Percentiles rank a stretch among this genome's conserved stretches.
phyloP scores from a whole-genome alignment of 2,113 vertebrate genomes.

The Pygoscelis adeliae region DNA sequence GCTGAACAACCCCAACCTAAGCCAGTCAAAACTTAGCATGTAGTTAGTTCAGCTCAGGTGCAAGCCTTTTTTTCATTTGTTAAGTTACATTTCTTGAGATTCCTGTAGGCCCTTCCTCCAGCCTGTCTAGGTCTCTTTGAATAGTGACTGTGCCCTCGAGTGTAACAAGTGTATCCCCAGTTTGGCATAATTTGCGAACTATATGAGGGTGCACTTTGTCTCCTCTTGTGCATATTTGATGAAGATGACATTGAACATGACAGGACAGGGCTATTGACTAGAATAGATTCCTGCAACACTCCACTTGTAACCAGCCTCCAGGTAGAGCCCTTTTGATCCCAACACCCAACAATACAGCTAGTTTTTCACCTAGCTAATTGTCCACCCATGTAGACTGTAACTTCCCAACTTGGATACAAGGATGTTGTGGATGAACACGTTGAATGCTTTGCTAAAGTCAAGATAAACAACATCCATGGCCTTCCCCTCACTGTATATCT shows the following conservation, averaged over 20 bases:
- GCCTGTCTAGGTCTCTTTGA: not conserved
- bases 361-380: not conserved
- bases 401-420: not conserved
- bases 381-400: not conserved
- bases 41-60: not conserved
- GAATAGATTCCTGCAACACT: not conserved
- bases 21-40: not conserved
- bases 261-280: not conserved
- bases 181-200: not conserved
- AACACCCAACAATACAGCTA: not conserved
- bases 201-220: not conserved
- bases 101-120: not conserved
- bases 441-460: not conserved
- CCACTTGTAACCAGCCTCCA: not conserved
- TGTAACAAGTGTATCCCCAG: not conserved
- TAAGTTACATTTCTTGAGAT: not conserved
- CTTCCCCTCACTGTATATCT: not conserved
- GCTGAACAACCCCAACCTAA: not conserved
- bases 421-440: not conserved
- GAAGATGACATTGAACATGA: not conserved
- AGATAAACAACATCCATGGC: not conserved
- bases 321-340: not conserved
- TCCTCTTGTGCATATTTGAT: not conserved
- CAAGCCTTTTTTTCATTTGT: not conserved
- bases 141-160: not conserved